Percentiles rank a stretch among this genome's conserved stretches.
Evolutionary conservation across 2,113 vertebrate species (phyloP).

Genomic region (Recurvirostra avosetta): DNA sequence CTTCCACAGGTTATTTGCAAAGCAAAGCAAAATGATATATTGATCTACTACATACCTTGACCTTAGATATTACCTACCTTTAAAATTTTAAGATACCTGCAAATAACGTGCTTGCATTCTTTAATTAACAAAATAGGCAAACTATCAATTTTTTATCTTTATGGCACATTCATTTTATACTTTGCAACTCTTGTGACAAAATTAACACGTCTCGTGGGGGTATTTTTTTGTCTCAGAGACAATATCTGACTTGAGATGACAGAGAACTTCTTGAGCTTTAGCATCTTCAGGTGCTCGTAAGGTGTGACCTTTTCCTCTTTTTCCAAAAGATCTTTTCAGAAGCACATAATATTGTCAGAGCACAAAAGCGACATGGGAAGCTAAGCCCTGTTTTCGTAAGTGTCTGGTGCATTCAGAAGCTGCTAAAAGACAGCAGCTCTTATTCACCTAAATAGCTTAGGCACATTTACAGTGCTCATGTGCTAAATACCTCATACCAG

Average conservation of each 20-base stretch:
- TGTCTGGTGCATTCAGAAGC: not conserved
- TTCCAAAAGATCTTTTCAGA: not conserved
- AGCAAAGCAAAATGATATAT: not conserved
- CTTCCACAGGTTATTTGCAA: not conserved
- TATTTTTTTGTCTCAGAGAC: not conserved
- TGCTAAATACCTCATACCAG: not conserved
- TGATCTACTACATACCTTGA: not conserved
- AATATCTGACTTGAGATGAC: not conserved
- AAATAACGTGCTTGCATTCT: fast-evolving
- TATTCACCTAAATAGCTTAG: not conserved
- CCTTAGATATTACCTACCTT: not conserved
- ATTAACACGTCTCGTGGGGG: not conserved
- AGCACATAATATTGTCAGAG: not conserved
- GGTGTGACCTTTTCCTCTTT: not conserved
- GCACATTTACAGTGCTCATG: not conserved
- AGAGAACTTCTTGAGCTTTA: not conserved
- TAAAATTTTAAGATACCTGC: not conserved
- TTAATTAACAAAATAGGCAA: not conserved
- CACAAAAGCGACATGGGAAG: not conserved
- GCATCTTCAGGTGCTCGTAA: not conserved
- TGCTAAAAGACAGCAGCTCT: not conserved
- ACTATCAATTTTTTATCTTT: not conserved
- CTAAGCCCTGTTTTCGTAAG: not conserved
- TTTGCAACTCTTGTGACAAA: not conserved
- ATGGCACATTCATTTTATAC: not conserved